These are phyloP conservation scores for Scomber scombrus DNA, from an alignment of 2,113 vertebrate genomes.

Conservation along the genomic window DNA sequence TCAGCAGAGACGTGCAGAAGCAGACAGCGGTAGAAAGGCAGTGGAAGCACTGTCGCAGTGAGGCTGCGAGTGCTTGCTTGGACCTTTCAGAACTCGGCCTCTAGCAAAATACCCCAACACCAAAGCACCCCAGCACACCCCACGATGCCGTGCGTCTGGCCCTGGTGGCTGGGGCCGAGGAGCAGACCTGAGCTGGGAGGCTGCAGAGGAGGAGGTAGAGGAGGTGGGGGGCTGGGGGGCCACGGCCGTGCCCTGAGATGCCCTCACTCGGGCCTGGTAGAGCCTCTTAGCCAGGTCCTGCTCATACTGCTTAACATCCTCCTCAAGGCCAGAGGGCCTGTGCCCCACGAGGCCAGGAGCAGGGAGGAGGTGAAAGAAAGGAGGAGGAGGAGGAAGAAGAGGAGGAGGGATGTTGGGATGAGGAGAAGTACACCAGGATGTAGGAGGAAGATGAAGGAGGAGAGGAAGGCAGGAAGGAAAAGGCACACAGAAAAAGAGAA, in stretches of 20 bases:
- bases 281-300: constrained; percentile 94
- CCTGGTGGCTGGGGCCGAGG: constrained; percentile 68
- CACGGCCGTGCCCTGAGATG: constrained; percentile 80
- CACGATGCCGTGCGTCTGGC: constrained; percentile 83
- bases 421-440: constrained; percentile 69
- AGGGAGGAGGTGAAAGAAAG: constrained; percentile 8
- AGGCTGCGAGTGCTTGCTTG: constrained; percentile 66
- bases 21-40: constrained; percentile 67
- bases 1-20: constrained; percentile 79
- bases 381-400: constrained; percentile 41
- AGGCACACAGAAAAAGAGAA: constrained; percentile 59
- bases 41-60: constrained; percentile 66
- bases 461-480: constrained; percentile 44
- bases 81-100: constrained; percentile 63
- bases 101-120: constrained; percentile 66
- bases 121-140: constrained; percentile 77
- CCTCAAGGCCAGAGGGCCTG: constrained; percentile 91
- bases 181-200: constrained; percentile 88
- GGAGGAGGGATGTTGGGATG: constrained; percentile 3
- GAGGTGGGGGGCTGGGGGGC: constrained; percentile 75
- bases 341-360: constrained; percentile 51
- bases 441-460: constrained; percentile 63
- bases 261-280: constrained; percentile 92
- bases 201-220: constrained; percentile 78
- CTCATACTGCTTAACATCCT: constrained; percentile 95